Evolutionary conservation across 2,797 vertebrate genomes (phyloP).

Genomic region (Aplochiton taeniatus): DNA sequence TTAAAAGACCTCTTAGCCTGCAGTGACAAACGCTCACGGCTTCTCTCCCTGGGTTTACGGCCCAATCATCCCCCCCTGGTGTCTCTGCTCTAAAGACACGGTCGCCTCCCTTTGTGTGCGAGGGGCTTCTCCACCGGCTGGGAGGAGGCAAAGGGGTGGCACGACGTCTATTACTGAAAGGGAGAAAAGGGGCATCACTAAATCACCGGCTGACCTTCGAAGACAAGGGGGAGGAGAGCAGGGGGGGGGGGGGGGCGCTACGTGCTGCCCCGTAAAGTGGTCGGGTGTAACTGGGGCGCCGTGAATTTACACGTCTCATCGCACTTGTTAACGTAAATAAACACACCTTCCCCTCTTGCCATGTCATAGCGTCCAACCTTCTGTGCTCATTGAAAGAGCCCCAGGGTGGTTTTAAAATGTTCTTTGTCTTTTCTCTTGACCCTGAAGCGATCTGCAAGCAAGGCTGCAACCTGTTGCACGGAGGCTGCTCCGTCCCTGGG

Average conservation of each 20-base stretch:
- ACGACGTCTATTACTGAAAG: slow-evolving; percentile 38
- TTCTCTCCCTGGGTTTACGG: slow-evolving; percentile 39
- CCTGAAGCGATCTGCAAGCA: slow-evolving; percentile 91
- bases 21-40: slow-evolving; percentile 10
- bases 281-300: slow-evolving; percentile 33
- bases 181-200: slow-evolving; percentile 39
- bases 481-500: slow-evolving; percentile 83
- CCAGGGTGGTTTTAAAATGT: too few relatives aligned
- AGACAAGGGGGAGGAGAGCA: slow-evolving; percentile 46
- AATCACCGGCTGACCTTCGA: slow-evolving; percentile 59
- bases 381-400: neutral
- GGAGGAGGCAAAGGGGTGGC: neutral
- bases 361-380: neutral
- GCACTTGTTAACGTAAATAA: slow-evolving; percentile 54
- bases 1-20: neutral
- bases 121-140: slow-evolving; percentile 1
- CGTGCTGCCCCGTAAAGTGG: slow-evolving; percentile 56
- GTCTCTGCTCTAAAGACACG: neutral
- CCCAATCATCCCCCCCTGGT: slow-evolving; percentile 26
- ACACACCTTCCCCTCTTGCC: slow-evolving; percentile 21
- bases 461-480: slow-evolving; percentile 91
- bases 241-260: slow-evolving; percentile 28
- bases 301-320: slow-evolving; percentile 59
- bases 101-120: neutral
- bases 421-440: slow-evolving; percentile 3